A percentile compares a stretch with the other conserved stretches of the same genome.
phyloP scores from a whole-genome alignment of 2,888 invertebrate genomes.

The Hyalella azteca region DNA sequence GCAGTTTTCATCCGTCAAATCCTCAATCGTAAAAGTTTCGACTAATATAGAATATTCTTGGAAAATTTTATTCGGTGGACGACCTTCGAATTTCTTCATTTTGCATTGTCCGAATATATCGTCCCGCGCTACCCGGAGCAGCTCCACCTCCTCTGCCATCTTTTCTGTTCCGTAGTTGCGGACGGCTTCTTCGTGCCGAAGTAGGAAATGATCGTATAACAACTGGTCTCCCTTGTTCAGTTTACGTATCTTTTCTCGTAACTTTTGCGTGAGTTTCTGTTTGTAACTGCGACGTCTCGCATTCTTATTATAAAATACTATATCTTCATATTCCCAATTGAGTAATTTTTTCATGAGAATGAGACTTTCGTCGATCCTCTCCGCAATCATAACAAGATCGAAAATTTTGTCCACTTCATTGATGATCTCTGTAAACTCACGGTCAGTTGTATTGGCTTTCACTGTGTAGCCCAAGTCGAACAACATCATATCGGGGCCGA shows the following conservation, averaged over 20 bases:
- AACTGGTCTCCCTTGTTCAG: constrained; percentile 50
- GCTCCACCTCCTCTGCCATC: constrained; percentile 44
- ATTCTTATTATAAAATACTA: constrained; percentile 61
- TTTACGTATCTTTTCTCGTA: constrained; percentile 37
- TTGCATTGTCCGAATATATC: constrained; percentile 42
- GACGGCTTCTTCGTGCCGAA: constrained; percentile 42
- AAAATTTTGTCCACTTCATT: constrained; percentile 60
- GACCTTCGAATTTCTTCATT: constrained; percentile 38
- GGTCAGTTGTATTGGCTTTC: constrained; percentile 32
- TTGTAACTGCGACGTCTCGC: constrained; percentile 56
- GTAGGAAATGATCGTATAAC: constrained; percentile 54
- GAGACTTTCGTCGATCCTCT: constrained; percentile 62
- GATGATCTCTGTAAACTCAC: constrained; percentile 50
- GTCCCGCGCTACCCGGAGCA: constrained; percentile 30
- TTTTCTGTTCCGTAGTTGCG: constrained; percentile 38
- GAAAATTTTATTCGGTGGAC: constrained; percentile 34
- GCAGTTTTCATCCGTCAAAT: constrained; percentile 44
- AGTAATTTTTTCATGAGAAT: constrained; percentile 61
- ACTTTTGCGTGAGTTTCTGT: not conserved
- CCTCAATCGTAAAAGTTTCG: constrained; percentile 36
- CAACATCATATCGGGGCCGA: constrained; percentile 52
- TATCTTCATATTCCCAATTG: constrained; percentile 61
- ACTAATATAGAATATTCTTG: constrained; percentile 51
- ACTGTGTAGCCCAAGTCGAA: constrained; percentile 49
- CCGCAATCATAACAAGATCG: constrained; percentile 61